Percentiles rank a stretch among this genome's conserved stretches.
phyloP scores from a whole-genome alignment of 2,797 vertebrate genomes.

The Danio tinwini region DNA sequence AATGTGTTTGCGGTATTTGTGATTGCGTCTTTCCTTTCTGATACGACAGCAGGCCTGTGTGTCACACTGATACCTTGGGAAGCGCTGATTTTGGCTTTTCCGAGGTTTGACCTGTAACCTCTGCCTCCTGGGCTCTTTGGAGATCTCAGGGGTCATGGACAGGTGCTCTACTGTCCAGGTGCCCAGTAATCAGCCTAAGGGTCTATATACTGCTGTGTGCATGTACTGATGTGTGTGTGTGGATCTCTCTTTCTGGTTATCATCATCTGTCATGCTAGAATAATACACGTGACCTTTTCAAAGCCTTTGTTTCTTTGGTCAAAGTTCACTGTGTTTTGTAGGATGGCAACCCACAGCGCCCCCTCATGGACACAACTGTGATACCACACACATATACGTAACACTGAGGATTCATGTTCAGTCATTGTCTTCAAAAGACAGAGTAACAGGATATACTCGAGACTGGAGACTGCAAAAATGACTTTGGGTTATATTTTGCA shows the following conservation, averaged over 20 bases:
- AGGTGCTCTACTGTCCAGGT: constrained; percentile 43
- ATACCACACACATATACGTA: not conserved
- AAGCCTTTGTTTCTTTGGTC: constrained; percentile 34
- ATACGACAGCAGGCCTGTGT: constrained; percentile 25
- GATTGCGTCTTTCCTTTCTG: constrained; percentile 1
- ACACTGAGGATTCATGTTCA: not conserved
- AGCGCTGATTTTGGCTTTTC: constrained; percentile 34
- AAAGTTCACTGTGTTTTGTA: constrained; percentile 22
- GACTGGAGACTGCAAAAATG: not conserved
- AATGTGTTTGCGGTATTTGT: not conserved
- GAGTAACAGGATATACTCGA: not conserved
- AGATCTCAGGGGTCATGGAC: constrained; percentile 41
- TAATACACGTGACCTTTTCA: constrained; percentile 40
- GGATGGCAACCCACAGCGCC: constrained; percentile 28
- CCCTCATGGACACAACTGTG: constrained; percentile 16
- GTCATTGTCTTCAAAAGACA: not conserved
- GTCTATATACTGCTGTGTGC: constrained; percentile 25
- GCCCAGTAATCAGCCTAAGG: constrained; percentile 34
- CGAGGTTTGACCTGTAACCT: constrained; percentile 51
- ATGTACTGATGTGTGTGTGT: constrained; percentile 30
- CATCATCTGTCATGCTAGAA: constrained; percentile 59
- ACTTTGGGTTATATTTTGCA: not conserved
- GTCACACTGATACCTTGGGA: constrained; percentile 52
- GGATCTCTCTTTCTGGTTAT: constrained; percentile 23
- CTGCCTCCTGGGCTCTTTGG: constrained; percentile 46